These are phyloP conservation scores for Galendromus occidentalis DNA, from an alignment of 1,140 invertebrate genomes.

Conservation along the genomic window DNA sequence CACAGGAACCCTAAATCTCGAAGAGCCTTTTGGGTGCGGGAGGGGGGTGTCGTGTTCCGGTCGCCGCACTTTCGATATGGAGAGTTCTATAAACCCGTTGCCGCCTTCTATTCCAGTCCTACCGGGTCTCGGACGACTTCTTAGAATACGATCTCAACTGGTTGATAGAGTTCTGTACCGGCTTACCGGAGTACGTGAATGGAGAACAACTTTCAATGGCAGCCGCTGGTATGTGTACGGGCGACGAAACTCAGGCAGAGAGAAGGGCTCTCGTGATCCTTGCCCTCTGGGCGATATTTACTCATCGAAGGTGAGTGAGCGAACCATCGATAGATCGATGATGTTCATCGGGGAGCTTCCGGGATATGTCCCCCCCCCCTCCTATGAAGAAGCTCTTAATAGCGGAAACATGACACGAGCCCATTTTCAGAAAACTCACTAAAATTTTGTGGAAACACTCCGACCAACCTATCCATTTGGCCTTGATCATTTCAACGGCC, in stretches of 20 bases:
- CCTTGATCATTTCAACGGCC: slow-evolving; percentile 25
- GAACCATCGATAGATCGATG: too few relatives aligned
- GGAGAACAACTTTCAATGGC: slow-evolving; percentile 26
- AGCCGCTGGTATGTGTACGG: slow-evolving; percentile 22
- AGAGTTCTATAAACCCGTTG: too few relatives aligned
- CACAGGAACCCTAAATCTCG: too few relatives aligned
- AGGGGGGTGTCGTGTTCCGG: too few relatives aligned
- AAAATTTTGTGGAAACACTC: slow-evolving; percentile 30
- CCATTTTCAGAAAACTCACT: slow-evolving; percentile 24
- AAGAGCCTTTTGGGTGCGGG: too few relatives aligned
- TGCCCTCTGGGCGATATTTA: slow-evolving; percentile 27
- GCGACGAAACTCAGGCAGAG: slow-evolving; percentile 25
- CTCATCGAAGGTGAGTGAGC: slow-evolving; percentile 12
- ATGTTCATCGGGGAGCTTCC: too few relatives aligned
- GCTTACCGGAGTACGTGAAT: slow-evolving; percentile 26
- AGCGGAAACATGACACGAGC: too few relatives aligned
- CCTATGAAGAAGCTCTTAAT: too few relatives aligned
- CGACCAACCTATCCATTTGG: slow-evolving; percentile 30
- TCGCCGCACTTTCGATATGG: too few relatives aligned
- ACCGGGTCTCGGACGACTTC: slow-evolving; percentile 15
- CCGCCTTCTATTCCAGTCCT: slow-evolving; percentile 17
- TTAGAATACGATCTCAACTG: slow-evolving; percentile 21
- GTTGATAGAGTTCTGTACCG: slow-evolving; percentile 23
- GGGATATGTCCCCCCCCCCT: too few relatives aligned
- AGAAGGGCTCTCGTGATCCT: slow-evolving; percentile 22